A percentile compares a stretch with the other conserved stretches of the same genome.
phyloP scores from a whole-genome alignment of 2,797 vertebrate genomes.

The Alexandromys oeconomus region DNA sequence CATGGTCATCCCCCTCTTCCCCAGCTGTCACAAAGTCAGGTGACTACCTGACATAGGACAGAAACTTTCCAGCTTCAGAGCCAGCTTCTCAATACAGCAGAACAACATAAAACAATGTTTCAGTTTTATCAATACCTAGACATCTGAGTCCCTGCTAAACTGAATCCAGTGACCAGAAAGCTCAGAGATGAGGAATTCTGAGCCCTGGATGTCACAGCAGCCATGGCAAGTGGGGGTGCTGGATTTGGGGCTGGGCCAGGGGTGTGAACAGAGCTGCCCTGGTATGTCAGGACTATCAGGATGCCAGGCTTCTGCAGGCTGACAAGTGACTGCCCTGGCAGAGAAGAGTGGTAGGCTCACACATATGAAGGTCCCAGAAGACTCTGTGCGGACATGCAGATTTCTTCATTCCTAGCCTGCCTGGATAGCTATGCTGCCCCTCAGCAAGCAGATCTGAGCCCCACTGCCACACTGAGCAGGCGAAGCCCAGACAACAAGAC shows the following conservation, averaged over 20 bases:
- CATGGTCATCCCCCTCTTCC: too few species aligned
- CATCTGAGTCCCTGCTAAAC: background rate
- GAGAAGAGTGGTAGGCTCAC: background rate
- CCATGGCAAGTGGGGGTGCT: background rate
- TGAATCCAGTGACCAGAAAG: background rate
- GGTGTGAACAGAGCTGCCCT: background rate
- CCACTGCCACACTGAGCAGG: background rate
- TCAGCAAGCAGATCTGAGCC: slow-evolving; percentile 2
- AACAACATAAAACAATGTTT: background rate
- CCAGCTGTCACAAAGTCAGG: background rate
- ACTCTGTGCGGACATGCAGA: background rate
- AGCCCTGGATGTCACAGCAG: background rate
- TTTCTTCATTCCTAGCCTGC: slow-evolving; percentile 39
- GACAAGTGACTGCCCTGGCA: slow-evolving; percentile 10
- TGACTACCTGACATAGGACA: background rate
- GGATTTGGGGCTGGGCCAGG: background rate
- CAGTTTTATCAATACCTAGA: background rate
- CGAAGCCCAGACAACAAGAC: background rate
- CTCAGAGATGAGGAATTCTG: background rate
- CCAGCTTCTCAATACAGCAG: background rate
- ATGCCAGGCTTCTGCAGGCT: slow-evolving; percentile 45
- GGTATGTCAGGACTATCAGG: background rate
- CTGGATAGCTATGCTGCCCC: background rate
- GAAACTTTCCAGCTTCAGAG: background rate
- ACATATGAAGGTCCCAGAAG: background rate